A percentile compares a stretch with the other conserved stretches of the same genome.
These are phyloP conservation scores for Camponotus pennsylvanicus DNA, from an alignment of 1,140 invertebrate species.

Conservation along the genomic window DNA sequence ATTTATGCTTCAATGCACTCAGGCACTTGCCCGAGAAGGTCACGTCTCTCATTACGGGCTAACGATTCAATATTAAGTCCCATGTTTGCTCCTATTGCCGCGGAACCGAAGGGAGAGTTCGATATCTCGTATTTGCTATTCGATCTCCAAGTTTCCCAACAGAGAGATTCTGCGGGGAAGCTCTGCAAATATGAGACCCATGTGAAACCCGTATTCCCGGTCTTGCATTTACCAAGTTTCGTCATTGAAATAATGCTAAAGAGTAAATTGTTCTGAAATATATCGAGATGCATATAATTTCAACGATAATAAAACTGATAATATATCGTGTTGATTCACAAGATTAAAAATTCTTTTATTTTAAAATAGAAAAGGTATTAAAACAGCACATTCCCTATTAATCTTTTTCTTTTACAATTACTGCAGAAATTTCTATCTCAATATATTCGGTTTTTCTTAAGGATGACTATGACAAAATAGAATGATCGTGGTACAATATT, in stretches of 20 bases:
- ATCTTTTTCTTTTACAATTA: not conserved
- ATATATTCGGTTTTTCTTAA: not conserved
- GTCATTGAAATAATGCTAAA: not conserved
- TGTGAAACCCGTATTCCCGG: constrained; percentile 19
- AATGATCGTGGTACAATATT: not conserved
- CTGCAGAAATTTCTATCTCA: not conserved
- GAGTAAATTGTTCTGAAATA: not conserved
- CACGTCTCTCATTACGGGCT: constrained; percentile 59
- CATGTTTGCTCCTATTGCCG: constrained; percentile 63
- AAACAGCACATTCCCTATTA: no score
- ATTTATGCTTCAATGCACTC: constrained; percentile 33
- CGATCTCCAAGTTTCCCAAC: constrained; percentile 62
- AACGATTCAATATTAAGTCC: constrained; percentile 70
- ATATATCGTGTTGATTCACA: not conserved
- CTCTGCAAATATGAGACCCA: constrained; percentile 30
- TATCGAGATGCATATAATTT: not conserved
- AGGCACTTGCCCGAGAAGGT: constrained; percentile 29
- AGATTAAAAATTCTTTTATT: not conserved
- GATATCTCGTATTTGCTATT: constrained; percentile 64
- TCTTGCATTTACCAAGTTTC: constrained; percentile 2
- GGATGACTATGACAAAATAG: not conserved
- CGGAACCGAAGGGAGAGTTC: constrained; percentile 38
- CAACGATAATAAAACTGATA: not conserved
- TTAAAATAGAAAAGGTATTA: not conserved
- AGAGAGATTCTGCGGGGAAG: not conserved